Evolutionary conservation across 2,888 invertebrate species (phyloP).

Genomic region (Habroteleia sp.): DNA sequence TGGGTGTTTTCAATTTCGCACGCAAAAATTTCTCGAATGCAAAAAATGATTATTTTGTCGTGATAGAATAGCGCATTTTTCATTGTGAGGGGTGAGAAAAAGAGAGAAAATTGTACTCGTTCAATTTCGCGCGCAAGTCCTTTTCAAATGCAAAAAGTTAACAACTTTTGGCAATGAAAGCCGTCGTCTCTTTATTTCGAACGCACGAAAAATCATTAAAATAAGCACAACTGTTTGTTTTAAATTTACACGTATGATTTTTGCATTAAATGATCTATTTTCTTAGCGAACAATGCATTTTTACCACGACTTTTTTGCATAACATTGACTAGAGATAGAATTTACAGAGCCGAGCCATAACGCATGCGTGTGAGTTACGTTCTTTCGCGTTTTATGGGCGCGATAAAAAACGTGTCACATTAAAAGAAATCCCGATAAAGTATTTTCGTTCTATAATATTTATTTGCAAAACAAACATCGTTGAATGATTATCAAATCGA

Average conservation of each 20-base stretch:
- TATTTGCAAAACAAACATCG: neutral
- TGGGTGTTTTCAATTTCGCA: neutral
- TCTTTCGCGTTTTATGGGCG: slow-evolving; percentile 1
- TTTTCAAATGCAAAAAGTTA: no score
- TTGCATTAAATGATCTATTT: neutral
- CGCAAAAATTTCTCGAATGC: no score
- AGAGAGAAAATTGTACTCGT: no score
- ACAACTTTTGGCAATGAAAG: no score
- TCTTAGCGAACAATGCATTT: neutral
- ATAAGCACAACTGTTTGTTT: no score
- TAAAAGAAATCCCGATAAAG: no score
- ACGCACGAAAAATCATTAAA: no score
- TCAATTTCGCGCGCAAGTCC: no score
- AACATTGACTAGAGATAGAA: neutral
- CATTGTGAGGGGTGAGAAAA: no score
- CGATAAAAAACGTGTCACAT: neutral
- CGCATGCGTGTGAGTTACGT: neutral
- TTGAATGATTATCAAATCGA: neutral
- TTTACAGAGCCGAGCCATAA: slow-evolving; percentile 3
- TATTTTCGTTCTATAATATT: neutral
- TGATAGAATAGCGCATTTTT: no score
- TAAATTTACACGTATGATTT: neutral
- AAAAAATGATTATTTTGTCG: no score
- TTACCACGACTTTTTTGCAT: neutral
- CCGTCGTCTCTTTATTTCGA: no score